Conservation (phyloP, 1,140 invertebrate genomes). For the Spodoptera litura region DNA sequence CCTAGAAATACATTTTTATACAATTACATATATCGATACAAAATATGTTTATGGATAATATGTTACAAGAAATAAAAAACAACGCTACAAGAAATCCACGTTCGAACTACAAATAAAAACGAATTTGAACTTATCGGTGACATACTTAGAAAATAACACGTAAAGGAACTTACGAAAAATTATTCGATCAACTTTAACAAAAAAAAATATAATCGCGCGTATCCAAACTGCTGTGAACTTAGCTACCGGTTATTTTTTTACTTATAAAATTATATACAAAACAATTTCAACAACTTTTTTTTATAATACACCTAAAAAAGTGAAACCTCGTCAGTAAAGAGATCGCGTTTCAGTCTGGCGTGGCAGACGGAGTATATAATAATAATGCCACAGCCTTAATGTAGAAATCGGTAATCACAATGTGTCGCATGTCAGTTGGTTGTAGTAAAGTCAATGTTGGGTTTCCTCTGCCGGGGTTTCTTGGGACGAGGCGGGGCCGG, state of each 20-base stretch:
- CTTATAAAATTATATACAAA: constrained; percentile 77
- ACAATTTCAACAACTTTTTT: constrained; percentile 76
- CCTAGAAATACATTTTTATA: constrained; percentile 75
- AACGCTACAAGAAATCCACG: constrained; percentile 51
- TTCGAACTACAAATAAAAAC: constrained; percentile 56
- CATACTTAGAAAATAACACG: constrained; percentile 64
- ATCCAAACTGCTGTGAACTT: constrained; percentile 26
- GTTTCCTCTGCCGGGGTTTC: constrained; percentile 71
- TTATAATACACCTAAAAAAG: constrained; percentile 61
- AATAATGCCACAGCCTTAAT: constrained; percentile 28
- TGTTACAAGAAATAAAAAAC: constrained; percentile 77
- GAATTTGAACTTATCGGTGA: constrained; percentile 76
- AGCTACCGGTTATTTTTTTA: constrained; percentile 48
- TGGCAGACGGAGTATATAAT: constrained; percentile 23
- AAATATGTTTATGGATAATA: constrained; percentile 72
- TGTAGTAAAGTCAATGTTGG: constrained; percentile 67
- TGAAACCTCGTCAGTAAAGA: constrained; percentile 61
- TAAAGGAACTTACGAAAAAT: constrained; percentile 63
- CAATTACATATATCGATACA: constrained; percentile 74
- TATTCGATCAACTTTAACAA: constrained; percentile 57
- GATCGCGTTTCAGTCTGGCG: constrained; percentile 74
- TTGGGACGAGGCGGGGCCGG: constrained; percentile 70
- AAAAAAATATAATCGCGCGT: constrained; percentile 54
- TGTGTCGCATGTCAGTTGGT: constrained; percentile 31
- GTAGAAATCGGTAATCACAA: constrained; percentile 25